Conservation (phyloP, 37 sponge, comb jelly and placozoan species). For the Oscarella lobularis region DNA sequence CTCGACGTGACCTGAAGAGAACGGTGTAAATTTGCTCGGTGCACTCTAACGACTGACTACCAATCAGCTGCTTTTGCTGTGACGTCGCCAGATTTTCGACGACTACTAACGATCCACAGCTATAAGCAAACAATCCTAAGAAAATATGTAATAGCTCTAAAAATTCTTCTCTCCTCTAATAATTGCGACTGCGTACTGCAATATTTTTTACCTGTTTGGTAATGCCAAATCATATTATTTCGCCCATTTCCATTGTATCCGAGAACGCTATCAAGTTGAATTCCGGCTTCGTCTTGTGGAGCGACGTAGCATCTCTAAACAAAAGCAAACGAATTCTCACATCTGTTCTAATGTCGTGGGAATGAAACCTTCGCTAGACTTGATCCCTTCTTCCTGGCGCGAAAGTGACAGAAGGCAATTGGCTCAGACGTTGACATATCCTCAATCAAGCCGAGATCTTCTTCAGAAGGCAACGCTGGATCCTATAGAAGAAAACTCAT, state of each 20-base stretch:
- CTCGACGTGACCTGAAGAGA: slow-evolving; percentile 42
- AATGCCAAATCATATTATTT: slow-evolving; percentile 61
- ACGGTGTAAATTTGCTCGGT: not conserved
- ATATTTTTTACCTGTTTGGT: slow-evolving; percentile 26
- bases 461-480: too few relatives aligned
- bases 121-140: slow-evolving; percentile 58
- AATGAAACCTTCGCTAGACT: not conserved
- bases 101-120: slow-evolving; percentile 57
- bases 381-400: not conserved
- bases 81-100: slow-evolving; percentile 46
- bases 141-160: slow-evolving; percentile 8
- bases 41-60: slow-evolving; percentile 8
- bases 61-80: slow-evolving; percentile 38
- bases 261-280: slow-evolving; percentile 27
- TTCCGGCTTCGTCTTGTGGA: slow-evolving; percentile 36
- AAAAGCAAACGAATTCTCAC: not conserved
- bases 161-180: not conserved
- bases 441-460: too few relatives aligned
- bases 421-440: too few relatives aligned
- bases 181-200: not conserved
- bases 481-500: too few relatives aligned
- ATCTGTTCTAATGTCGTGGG: not conserved
- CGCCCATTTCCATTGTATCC: slow-evolving; percentile 33
- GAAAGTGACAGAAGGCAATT: not conserved
- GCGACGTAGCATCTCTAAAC: slow-evolving; percentile 27